Evolutionary conservation across 2,888 invertebrate species (phyloP), one percentile per base, ranked within the genome.

Genomic region (Ophraella communa): DNA sequence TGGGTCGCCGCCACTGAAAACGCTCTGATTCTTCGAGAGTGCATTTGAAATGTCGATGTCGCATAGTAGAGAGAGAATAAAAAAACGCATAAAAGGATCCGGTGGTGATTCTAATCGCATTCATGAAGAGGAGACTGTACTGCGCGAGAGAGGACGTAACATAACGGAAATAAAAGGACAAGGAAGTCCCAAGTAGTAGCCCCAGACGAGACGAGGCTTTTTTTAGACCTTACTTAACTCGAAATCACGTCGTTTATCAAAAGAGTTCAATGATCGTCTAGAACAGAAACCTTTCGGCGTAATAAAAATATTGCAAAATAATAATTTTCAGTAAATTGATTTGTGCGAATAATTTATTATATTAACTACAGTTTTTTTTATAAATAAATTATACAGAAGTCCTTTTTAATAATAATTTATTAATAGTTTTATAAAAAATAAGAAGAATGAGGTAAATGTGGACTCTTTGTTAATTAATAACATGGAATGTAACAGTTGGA

Each of bases 101-200:
- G 27, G 27, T 24, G 49, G 24, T 14, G 62, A 65, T 67, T 21
- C 62, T 63, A 59, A 65, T 67, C 64, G 45, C 35, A 64, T 65
- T 63, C 66, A 67, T 55, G 64, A 42, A 52, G 21, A 23, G 23
- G 27, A 42, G 59, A 59, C 27, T 53, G 39, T 42, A 39, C 3
- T 23, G 23, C 17, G 10, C 24, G 49, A 53, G 55, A n/a, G n/a
- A 62, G 66, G 66, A 63, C 62, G 59, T 59, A 47, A 49, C 44
- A 57, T 63, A 67, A 59, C 64, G 64, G 64, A 64, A 62, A 64
- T 67, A 53, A 67, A 62, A 67, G 64, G 64, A 67, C 67, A 51
- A 67, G 64, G 62, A 67, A 67, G 64, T 67, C 39, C 55, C 55
- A 30, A 63, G 56, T 55, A 51, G 57, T n/a, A n/a, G n/a, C n/a